Conservation (phyloP, 2,797 vertebrate species). For the Notoglanidium macrostoma region DNA sequence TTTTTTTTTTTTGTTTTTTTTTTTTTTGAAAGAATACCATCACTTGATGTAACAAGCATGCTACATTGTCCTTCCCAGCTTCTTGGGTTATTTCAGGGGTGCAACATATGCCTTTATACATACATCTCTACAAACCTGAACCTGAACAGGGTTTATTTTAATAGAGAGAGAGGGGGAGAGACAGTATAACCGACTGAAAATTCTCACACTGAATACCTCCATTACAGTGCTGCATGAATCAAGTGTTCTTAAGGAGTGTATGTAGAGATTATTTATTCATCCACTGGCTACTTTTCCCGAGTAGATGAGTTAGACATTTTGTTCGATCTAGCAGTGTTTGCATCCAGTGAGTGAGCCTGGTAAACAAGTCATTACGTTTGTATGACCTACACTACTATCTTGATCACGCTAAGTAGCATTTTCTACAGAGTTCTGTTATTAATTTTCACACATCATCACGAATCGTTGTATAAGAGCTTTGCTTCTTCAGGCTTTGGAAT, state of each 20-base stretch:
- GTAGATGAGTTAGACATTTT: not conserved
- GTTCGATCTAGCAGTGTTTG: not conserved
- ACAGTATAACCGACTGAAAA: not conserved
- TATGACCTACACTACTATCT: constrained; percentile 20
- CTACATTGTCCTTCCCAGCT: constrained; percentile 9
- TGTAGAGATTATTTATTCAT: constrained; percentile 16
- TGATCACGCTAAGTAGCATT: constrained; percentile 16
- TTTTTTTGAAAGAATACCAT: constrained; percentile 23
- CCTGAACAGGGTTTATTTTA: constrained; percentile 21
- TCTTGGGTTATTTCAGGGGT: constrained; percentile 39
- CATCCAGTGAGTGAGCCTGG: not conserved
- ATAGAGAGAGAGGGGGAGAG: too few relatives aligned
- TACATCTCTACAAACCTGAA: constrained; percentile 34
- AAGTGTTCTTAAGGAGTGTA: constrained; percentile 24
- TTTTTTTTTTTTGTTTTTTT: constrained; percentile 1
- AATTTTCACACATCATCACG: constrained; percentile 6
- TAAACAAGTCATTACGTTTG: constrained; percentile 21
- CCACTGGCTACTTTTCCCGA: not conserved
- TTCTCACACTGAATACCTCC: constrained; percentile 27
- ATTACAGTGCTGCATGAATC: constrained; percentile 28
- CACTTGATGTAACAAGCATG: constrained; percentile 29
- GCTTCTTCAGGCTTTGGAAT: constrained; percentile 30
- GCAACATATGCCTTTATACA: constrained; percentile 29
- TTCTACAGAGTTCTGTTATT: constrained; percentile 22
- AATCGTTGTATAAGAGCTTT: constrained; percentile 27